Evolutionary conservation across 2,113 vertebrate species (phyloP), one percentile per base, ranked within the genome.

Genomic region (Dendrocopos noguchii): DNA sequence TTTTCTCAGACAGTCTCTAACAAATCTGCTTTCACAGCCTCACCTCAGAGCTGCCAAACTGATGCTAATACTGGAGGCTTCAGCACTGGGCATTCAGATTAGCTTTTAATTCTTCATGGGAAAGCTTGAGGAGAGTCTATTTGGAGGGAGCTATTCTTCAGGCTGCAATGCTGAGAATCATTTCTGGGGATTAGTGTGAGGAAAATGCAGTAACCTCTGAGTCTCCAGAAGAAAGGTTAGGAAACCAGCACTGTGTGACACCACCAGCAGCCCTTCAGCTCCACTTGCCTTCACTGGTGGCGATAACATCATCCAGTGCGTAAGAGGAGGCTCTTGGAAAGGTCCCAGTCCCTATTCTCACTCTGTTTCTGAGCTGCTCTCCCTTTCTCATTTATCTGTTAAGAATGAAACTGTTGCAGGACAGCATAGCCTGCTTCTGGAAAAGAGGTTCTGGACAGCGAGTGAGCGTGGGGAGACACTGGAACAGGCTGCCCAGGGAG

Each of bases 301-400:
- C 0, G 1, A 7, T 6, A 42, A 33, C 10, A 3, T 55, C 44
- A 28, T 14, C 24, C 34, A 10, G 33, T 1, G 14, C 24, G 1
- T 2, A 0, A 3, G 3, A 19, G 5, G 52, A 66, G 13, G 3
- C 42, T 44, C 52, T 28, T 15, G 19, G 67, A 13, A 63, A n/a
- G n/a, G 31, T 19, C 34, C 59, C 10, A 10, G 17, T 7, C 42
- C 17, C 22, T 66, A 50, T 56, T 77, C 53, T 7, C 19, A 6
- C 15, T 36, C 25, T 47, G n/a, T 3, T 63, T 44, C 53, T 70
- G 46, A 50, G 13, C 19, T 16, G 6, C 6, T 70, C 76, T 74
- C 27, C 36, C 31, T 42, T 25, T 47, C 46, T 31, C 17, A 4
- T 88, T 60, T 39, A 7, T 6, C 42, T 70, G 1, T 55, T 3